Base-by-base conservation (phyloP, 92 coral and sea anemone genomes). In the Zoanthus solanderi region DNA sequence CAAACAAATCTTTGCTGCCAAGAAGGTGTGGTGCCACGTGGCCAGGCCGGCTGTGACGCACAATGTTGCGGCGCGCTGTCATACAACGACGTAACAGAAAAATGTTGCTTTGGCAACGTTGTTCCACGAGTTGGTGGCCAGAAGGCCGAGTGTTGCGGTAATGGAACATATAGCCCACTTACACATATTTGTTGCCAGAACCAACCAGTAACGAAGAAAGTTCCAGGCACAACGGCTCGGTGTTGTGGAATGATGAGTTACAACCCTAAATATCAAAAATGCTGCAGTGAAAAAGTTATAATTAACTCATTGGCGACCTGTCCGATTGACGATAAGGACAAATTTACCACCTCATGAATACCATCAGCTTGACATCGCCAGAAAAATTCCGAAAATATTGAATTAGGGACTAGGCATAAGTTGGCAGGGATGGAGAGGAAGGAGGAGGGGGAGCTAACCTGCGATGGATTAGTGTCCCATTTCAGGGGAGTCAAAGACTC, bases 1-100 rank as follows among this genome's bases (percentile, higher is more conserved):
- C 87, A 42, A 46, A 83, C 91, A 73, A 61, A 76, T 46, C 48
- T 89, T 37, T 89, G 91, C 68, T 89, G 91, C 32, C 52, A 86
- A 71, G 9, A 46, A 2, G 47, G 65, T 44, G 75, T 81, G 16
- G 85, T 81, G 9, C 76, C 75, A 44, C 57, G 91, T 23, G 85
- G 85, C 8, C 61, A 14, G 6, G 85, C 85, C 1, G 82, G 82
- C 0, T 77, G 82, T 30, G 63, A 77, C 13, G 85, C 85, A 0
- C 11, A 66, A 52, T 87, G 90, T 47, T 84, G 84, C 4, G 82
- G 82, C 6, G 30, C 31, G 46, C 2, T 42, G 74, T 81, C 85
- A 11, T 81, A 81, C 47, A 66, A 81, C 23, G 46, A 81, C 45
- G 13, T 65, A 18, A 30, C 71, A 30, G 54, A 81, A 6, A 81